These are phyloP conservation scores for Melanchra persicariae DNA, from an alignment of 2,888 invertebrate genomes.

Conservation along the genomic window DNA sequence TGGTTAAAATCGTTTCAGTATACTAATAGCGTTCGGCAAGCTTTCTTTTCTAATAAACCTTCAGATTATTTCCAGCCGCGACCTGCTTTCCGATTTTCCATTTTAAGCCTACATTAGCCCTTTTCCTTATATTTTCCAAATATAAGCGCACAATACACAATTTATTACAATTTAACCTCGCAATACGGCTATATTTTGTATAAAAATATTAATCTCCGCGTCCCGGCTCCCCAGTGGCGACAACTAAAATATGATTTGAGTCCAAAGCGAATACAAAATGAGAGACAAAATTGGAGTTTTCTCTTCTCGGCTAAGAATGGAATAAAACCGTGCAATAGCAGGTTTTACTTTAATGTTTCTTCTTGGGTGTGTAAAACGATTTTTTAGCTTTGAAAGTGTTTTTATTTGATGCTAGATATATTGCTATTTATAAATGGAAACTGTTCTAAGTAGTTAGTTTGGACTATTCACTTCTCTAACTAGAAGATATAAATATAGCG, in stretches of 20 bases:
- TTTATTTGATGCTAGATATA: slow-evolving; percentile 46
- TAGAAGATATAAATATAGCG: not conserved
- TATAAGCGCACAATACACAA: slow-evolving; percentile 33
- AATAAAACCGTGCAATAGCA: slow-evolving; percentile 73
- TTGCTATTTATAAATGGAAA: slow-evolving; percentile 27
- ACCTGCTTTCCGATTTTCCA: not conserved
- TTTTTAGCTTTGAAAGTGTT: slow-evolving; percentile 56
- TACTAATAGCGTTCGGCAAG: not conserved
- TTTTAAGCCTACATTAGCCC: not conserved
- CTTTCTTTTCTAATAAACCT: not conserved
- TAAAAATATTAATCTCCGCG: slow-evolving; percentile 64
- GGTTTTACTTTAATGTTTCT: slow-evolving; percentile 76
- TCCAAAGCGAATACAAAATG: slow-evolving; percentile 81
- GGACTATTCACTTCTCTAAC: no score
- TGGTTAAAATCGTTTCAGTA: not conserved
- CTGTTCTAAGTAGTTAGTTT: slow-evolving; percentile 2
- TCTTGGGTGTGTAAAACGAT: slow-evolving; percentile 71
- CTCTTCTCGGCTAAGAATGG: slow-evolving; percentile 74
- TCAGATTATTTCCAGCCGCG: not conserved
- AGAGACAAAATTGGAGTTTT: slow-evolving; percentile 80
- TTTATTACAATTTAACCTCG: slow-evolving; percentile 62
- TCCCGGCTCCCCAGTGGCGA: slow-evolving; percentile 64
- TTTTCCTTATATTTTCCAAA: slow-evolving; percentile 19
- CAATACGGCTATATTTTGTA: slow-evolving; percentile 52
- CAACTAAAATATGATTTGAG: slow-evolving; percentile 81